Evolutionary conservation across 92 coral and sea anemone species (phyloP), one percentile per base, ranked within the genome.

Genomic region (Actinostola sp.): DNA sequence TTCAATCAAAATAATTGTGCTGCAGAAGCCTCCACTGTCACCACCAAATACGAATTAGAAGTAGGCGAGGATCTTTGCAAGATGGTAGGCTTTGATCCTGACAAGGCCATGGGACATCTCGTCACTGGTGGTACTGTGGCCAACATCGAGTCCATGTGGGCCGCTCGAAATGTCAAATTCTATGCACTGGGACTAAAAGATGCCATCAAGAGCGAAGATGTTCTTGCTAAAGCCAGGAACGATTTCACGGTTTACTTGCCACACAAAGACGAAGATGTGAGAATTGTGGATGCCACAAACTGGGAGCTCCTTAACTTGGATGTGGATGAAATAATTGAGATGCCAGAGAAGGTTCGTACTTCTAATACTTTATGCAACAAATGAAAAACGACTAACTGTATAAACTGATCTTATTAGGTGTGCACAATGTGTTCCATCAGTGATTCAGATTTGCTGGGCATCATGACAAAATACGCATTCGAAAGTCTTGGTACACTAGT

Each of bases 71-170:
- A 92, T 44, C 71, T 92, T 70, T 89, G 88, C 63, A 87, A 75
- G 48, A 92, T 92, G 97, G 75, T 89, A 29, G 97, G 97, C 9
- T 92, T 74, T 66, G 95, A 92, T 56, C 61, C 70, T 15, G 67
- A 72, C 3, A 36, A 75, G 58, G 75, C 76, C 61, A 82, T 81
- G 82, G 93, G 93, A 13, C 93, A 89, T 66, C 53, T 91, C 5
- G 79, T 83, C 50, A 76, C 87, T 52, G 97, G 93, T 11, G 97
- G 97, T 8, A 78, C 89, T 28, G 73, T 92, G 19, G 97, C 97
- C n/a, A 92, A 92, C 80, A 88, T 92, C 54, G 97, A 92, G 71
- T 91, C 94, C 50, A 67, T 92, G 51, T 92, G 97, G 97, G 91
- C 92, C 32, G 91, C 83, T 39, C 65, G 97, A 26, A 92, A 92